These are phyloP conservation scores for Rosalia funebris DNA, from an alignment of 2,888 invertebrate species.

Conservation along the genomic window DNA sequence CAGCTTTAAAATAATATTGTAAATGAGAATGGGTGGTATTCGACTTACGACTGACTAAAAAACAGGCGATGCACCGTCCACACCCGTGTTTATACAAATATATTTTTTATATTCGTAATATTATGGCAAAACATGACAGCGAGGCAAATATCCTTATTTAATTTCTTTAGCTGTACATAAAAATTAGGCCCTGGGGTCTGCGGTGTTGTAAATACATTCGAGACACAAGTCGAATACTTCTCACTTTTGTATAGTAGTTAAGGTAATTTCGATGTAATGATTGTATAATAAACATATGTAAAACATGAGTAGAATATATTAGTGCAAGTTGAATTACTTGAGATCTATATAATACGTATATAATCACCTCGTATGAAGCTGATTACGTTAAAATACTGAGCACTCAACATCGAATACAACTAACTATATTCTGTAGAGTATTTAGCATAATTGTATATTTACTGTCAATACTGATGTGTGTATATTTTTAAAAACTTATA, in stretches of 20 bases:
- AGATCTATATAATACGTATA: background rate
- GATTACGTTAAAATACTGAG: conserved; percentile 10
- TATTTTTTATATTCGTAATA: no score
- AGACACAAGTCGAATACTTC: conserved; percentile 19
- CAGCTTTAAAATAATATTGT: conserved; percentile 38
- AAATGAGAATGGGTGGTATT: conserved; percentile 23
- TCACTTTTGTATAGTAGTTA: conserved; percentile 24
- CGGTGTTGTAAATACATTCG: no score
- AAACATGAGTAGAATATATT: background rate
- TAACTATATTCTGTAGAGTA: conserved; percentile 20
- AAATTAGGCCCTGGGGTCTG: no score
- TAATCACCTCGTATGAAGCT: conserved; percentile 6
- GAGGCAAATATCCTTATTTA: background rate
- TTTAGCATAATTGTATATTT: conserved; percentile 15
- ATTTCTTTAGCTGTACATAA: conserved; percentile 4
- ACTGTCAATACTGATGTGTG: conserved; percentile 17
- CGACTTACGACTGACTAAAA: background rate
- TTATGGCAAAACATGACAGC: no score
- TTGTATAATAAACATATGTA: background rate
- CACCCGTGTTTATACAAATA: background rate
- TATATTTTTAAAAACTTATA: conserved; percentile 20
- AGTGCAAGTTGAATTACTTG: no score
- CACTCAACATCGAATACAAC: conserved; percentile 29
- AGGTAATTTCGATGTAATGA: conserved; percentile 5
- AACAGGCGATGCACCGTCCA: background rate